phyloP scores from a whole-genome alignment of 2,797 vertebrate genomes.

The Microhierax caerulescens region DNA sequence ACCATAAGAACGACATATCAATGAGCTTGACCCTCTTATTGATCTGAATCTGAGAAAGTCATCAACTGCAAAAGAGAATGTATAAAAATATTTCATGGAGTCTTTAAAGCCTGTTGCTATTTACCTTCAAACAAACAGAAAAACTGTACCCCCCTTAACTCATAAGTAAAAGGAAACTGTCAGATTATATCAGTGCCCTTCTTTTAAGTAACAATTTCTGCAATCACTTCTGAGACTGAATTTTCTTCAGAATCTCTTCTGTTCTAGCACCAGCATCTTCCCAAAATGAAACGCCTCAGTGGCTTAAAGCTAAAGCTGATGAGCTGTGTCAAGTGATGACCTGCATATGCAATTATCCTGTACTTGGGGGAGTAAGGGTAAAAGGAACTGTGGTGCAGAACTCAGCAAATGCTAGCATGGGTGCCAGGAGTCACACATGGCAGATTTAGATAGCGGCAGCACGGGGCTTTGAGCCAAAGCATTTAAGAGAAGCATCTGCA shows the following conservation, averaged over 20 bases:
- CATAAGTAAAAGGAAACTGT: background rate
- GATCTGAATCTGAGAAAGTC: background rate
- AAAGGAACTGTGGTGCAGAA: background rate
- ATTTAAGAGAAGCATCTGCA: conserved; percentile 17
- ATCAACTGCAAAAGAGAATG: background rate
- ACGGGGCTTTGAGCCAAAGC: conserved; percentile 19
- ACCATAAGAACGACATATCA: background rate
- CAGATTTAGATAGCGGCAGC: background rate
- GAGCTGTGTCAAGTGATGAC: background rate
- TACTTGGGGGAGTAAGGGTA: background rate
- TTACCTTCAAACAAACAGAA: background rate
- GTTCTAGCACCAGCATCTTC: background rate
- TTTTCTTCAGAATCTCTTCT: background rate
- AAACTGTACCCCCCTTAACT: background rate
- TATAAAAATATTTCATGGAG: background rate
- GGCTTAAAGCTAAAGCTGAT: background rate
- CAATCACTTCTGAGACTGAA: fast-evolving
- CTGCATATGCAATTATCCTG: background rate
- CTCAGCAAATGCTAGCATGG: fast-evolving
- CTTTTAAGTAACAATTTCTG: background rate
- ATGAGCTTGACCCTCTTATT: background rate
- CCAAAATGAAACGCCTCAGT: background rate
- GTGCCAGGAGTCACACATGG: conserved; percentile 10
- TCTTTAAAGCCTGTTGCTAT: background rate
- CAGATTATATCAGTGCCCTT: background rate